These are phyloP conservation scores for Blera fallax DNA, from an alignment of 2,888 invertebrate species.

Conservation along the genomic window DNA sequence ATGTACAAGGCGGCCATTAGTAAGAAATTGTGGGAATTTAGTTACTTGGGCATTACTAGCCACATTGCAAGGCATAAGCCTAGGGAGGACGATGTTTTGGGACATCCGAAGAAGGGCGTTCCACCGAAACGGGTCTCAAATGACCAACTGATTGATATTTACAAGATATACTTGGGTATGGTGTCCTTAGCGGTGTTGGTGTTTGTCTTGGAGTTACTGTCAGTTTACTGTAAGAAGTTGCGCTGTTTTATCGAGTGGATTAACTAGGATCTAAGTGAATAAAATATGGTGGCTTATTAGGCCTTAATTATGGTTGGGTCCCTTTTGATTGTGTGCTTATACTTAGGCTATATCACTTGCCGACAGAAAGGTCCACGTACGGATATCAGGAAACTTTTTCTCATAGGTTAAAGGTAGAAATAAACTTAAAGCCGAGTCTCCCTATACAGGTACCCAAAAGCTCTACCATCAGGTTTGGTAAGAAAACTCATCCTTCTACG, in stretches of 20 bases:
- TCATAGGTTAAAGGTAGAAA: too few species aligned
- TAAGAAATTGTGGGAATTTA: conserved; percentile 74
- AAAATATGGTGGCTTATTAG: too few species aligned
- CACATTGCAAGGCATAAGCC: conserved; percentile 43
- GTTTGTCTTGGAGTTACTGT: conserved; percentile 69
- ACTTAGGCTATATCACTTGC: too few species aligned
- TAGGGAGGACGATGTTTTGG: not conserved
- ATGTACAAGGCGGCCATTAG: conserved; percentile 74
- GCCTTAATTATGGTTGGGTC: too few species aligned
- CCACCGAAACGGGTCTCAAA: not conserved
- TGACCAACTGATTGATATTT: conserved; percentile 58
- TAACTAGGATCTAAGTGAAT: not conserved
- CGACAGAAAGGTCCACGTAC: too few species aligned
- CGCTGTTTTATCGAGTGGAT: not conserved
- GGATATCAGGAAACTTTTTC: too few species aligned
- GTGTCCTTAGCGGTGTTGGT: conserved; percentile 35
- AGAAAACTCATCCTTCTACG: too few species aligned
- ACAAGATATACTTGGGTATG: conserved; percentile 17
- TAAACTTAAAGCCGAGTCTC: too few species aligned
- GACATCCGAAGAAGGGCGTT: not conserved
- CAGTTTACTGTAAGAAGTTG: conserved; percentile 1
- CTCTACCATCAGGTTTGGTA: too few species aligned
- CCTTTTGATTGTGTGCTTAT: too few species aligned
- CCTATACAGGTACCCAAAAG: too few species aligned
- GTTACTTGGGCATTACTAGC: conserved; percentile 74